These are phyloP conservation scores for Rhinopomastus cyanomelas DNA, from an alignment of 2,113 vertebrate species.

Conservation along the genomic window DNA sequence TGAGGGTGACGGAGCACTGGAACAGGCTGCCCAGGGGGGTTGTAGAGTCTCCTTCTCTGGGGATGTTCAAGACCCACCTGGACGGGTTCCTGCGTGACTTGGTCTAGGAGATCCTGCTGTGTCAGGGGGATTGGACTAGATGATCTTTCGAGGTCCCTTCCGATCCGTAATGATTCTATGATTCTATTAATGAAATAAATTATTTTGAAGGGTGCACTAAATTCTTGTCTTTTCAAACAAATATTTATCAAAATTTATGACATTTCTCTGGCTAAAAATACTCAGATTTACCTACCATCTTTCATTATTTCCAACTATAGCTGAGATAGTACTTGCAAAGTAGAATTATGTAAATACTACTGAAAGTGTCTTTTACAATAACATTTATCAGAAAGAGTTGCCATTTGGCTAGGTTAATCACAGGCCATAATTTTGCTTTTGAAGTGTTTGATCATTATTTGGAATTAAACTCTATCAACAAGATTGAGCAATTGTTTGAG, in stretches of 20 bases:
- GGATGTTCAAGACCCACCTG: too few relatives aligned
- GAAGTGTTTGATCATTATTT: conserved; percentile 26
- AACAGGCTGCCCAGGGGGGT: too few relatives aligned
- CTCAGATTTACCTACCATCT: neutral
- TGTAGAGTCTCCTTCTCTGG: too few relatives aligned
- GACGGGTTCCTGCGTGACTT: too few relatives aligned
- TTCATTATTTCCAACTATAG: neutral
- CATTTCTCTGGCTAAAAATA: neutral
- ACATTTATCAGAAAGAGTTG: neutral
- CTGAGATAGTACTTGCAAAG: neutral
- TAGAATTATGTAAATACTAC: neutral
- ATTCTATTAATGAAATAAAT: neutral
- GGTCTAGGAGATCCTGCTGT: too few relatives aligned
- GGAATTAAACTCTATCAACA: neutral
- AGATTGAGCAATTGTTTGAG: neutral
- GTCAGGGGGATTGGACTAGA: too few relatives aligned
- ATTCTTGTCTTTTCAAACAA: neutral
- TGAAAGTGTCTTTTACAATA: neutral
- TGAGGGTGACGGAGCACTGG: too few relatives aligned
- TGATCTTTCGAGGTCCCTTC: too few relatives aligned
- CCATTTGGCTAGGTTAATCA: neutral
- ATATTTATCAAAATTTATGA: neutral
- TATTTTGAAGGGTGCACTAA: neutral
- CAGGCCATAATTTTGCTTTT: neutral
- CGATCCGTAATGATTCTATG: too few relatives aligned